Conservation (phyloP, 2,797 vertebrate species). For the Enteromius afrohamiltoni region DNA sequence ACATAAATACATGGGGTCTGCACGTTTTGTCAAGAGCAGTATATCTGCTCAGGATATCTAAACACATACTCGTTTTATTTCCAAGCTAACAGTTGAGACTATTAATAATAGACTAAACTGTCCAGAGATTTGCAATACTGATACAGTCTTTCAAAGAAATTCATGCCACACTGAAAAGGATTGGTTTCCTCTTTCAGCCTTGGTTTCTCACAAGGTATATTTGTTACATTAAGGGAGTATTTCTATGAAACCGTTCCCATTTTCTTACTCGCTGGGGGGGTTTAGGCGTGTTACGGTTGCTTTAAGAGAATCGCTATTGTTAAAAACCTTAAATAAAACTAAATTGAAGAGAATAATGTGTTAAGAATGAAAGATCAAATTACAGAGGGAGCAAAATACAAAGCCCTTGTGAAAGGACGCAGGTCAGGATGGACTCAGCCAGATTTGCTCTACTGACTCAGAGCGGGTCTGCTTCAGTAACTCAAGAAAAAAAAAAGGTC, state of each 20-base stretch:
- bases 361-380: slow-evolving; percentile 2
- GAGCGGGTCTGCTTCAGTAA: neutral
- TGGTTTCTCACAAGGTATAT: neutral
- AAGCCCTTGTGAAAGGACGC: neutral
- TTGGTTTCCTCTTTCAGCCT: neutral
- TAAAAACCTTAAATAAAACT: slow-evolving; percentile 21
- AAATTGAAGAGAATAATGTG: neutral
- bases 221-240: neutral
- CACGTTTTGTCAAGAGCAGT: neutral
- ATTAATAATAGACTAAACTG: slow-evolving; percentile 2
- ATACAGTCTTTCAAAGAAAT: neutral
- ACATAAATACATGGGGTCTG: neutral
- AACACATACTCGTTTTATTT: neutral
- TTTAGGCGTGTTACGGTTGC: neutral
- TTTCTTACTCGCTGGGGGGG: neutral
- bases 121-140: neutral
- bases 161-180: neutral
- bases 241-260: neutral
- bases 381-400: neutral
- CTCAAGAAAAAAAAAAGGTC: neutral
- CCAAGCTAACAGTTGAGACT: neutral
- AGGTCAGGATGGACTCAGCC: slow-evolving; percentile 15
- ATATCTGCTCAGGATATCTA: slow-evolving; percentile 15
- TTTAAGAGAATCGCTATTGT: slow-evolving; percentile 5
- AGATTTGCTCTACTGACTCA: slow-evolving; percentile 25